phyloP scores from a whole-genome alignment of 2,797 vertebrate species.

The Propithecus deckenii region DNA sequence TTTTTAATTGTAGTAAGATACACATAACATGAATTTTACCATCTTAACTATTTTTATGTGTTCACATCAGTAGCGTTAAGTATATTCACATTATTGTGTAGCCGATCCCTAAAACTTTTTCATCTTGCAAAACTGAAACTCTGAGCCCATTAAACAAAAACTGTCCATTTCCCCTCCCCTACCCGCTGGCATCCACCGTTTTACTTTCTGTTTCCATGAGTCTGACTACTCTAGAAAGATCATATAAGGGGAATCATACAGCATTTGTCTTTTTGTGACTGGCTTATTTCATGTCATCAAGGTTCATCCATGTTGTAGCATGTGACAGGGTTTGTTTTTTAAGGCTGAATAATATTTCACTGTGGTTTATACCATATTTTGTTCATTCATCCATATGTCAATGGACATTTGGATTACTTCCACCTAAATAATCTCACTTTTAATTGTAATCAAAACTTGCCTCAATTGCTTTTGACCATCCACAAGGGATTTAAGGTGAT shows the following conservation, averaged over 20 bases:
- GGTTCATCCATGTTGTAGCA: neutral
- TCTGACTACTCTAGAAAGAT: neutral
- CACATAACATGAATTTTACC: neutral
- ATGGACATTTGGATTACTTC: neutral
- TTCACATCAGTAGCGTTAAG: no score
- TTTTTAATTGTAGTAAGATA: neutral
- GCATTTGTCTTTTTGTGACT: neutral
- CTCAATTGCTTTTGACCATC: neutral
- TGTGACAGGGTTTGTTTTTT: neutral
- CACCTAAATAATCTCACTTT: neutral
- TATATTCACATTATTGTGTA: neutral
- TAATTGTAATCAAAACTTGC: neutral
- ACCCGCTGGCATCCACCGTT: neutral
- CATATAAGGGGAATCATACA: no score
- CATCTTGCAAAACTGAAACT: neutral
- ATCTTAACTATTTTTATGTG: neutral
- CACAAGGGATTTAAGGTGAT: neutral
- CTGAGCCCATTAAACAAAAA: neutral
- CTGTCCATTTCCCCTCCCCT: neutral
- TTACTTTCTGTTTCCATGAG: neutral
- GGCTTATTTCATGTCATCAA: neutral
- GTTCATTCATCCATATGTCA: neutral
- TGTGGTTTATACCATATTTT: neutral
- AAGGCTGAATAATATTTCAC: neutral
- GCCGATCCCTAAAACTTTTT: neutral